Percentiles rank a stretch among this genome's conserved stretches.
phyloP scores from a whole-genome alignment of 1,140 invertebrate species.

The Caenorhabditis briggsae region DNA sequence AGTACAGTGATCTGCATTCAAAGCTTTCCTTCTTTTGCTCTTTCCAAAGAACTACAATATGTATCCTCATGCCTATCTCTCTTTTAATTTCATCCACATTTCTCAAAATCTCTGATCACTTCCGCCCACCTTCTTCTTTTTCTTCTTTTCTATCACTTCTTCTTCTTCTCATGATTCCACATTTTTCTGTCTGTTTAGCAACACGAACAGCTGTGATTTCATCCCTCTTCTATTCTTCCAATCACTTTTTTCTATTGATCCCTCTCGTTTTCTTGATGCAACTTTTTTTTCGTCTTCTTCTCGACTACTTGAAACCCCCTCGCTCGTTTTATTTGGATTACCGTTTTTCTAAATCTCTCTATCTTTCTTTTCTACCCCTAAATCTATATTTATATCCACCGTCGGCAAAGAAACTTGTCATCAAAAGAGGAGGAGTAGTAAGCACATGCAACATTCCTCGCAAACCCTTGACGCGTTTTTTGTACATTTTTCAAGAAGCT shows the following conservation, averaged over 20 bases:
- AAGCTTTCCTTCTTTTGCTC: too few species aligned
- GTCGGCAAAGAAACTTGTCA: not conserved
- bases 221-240: constrained; percentile 11
- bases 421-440: constrained; percentile 2
- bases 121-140: constrained; percentile 42
- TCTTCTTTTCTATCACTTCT: constrained; percentile 16
- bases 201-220: constrained; percentile 52
- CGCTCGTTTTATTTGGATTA: not conserved
- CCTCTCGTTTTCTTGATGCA: not conserved
- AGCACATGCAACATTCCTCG: not conserved
- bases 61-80: not conserved
- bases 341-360: not conserved
- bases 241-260: constrained; percentile 49
- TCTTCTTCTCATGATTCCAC: not conserved
- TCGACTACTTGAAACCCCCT: not conserved
- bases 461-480: constrained; percentile 50
- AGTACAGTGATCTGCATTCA: too few species aligned
- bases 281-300: not conserved
- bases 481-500: not conserved
- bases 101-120: constrained; percentile 9
- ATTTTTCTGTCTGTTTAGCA: constrained; percentile 31
- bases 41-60: not conserved
- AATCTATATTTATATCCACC: constrained; percentile 22
- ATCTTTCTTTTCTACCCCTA: not conserved
- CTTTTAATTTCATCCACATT: not conserved